A percentile compares a stretch with the other conserved stretches of the same genome.
These are phyloP conservation scores for Oxyruncus cristatus DNA, from an alignment of 2,113 vertebrate genomes.

Conservation along the genomic window DNA sequence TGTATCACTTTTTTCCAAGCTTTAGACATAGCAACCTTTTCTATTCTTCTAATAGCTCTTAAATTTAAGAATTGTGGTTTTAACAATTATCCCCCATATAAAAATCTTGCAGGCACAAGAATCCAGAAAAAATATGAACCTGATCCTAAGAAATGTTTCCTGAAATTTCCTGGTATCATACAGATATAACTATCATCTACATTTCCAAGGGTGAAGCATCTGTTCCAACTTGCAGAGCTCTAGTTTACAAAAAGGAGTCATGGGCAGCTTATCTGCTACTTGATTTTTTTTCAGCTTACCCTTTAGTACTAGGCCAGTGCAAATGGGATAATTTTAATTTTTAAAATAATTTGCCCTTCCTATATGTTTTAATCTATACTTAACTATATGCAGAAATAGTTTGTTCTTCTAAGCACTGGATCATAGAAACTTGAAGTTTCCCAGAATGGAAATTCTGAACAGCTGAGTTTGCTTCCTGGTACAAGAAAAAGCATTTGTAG, in stretches of 20 bases:
- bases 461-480: slow-evolving; percentile 56
- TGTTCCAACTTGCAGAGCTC: background rate
- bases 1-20: background rate
- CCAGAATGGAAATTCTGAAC: slow-evolving; percentile 40
- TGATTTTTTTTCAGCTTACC: background rate
- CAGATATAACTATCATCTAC: background rate
- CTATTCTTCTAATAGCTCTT: background rate
- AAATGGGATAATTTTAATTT: background rate
- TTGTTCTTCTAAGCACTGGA: background rate
- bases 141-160: background rate
- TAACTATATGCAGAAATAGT: background rate
- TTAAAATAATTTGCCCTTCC: background rate
- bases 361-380: background rate
- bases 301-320: background rate
- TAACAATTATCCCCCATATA: background rate
- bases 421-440: background rate
- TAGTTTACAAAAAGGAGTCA: background rate
- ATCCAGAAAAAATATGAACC: background rate
- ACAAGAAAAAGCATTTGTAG: slow-evolving; percentile 65
- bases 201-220: background rate
- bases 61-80: background rate
- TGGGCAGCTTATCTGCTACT: background rate
- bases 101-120: background rate
- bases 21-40: background rate
- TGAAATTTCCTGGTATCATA: background rate